A percentile compares a stretch with the other conserved stretches of the same genome.
Evolutionary conservation across 2,113 vertebrate species (phyloP).

Genomic region (Hypanus sabinus): DNA sequence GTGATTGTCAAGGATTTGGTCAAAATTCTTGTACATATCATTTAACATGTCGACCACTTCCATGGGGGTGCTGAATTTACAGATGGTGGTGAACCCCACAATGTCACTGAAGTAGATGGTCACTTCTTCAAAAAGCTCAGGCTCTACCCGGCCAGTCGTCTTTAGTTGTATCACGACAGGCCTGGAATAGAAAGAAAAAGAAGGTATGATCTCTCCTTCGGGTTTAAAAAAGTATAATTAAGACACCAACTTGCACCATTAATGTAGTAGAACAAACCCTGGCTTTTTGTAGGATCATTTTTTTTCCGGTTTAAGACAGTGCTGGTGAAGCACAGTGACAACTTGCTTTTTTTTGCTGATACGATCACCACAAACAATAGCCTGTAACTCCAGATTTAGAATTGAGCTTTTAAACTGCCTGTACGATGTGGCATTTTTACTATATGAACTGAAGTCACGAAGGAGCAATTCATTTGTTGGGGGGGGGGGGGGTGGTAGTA

Average conservation of each 20-base stretch:
- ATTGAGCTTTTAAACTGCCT: no score
- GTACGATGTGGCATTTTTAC: no score
- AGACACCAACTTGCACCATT: neutral
- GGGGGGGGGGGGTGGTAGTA: no score
- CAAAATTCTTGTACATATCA: conserved; percentile 92
- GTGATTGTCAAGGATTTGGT: conserved; percentile 87
- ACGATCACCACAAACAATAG: no score
- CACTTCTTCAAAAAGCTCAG: conserved; percentile 90
- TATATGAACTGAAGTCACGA: no score
- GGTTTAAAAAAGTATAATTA: neutral
- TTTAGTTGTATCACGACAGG: conserved; percentile 92
- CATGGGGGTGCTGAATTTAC: conserved; percentile 96
- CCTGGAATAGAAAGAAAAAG: conserved; percentile 50
- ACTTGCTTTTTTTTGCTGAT: no score
- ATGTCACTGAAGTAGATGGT: conserved; percentile 98
- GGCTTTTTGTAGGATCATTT: neutral
- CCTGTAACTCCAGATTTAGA: no score
- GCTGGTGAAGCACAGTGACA: no score
- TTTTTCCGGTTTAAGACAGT: no score
- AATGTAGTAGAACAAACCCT: neutral
- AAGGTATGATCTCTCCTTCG: neutral
- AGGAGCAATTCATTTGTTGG: no score
- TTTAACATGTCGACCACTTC: conserved; percentile 98
- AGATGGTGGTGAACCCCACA: conserved; percentile 92
- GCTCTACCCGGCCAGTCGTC: conserved; percentile 83